Evolutionary conservation across 2,113 vertebrate genomes (phyloP).

Genomic region (Cynocephalus volans): DNA sequence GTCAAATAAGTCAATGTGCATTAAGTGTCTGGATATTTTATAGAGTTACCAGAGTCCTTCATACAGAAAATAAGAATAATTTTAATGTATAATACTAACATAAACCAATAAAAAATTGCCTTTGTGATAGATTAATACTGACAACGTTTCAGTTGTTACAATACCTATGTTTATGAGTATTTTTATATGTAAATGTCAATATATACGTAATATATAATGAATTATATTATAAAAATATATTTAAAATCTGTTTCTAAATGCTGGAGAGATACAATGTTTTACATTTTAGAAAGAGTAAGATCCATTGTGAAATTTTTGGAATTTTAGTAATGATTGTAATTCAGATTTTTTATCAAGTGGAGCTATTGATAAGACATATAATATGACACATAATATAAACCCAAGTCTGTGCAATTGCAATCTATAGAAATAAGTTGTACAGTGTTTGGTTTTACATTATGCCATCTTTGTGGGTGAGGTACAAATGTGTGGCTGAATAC

Average conservation of each 20-base stretch:
- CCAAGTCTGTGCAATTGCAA: not conserved
- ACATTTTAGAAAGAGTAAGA: constrained; percentile 1
- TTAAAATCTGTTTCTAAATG: constrained; percentile 16
- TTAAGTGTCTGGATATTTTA: not conserved
- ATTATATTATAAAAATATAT: not conserved
- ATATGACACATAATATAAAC: not conserved
- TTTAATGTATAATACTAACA: not conserved
- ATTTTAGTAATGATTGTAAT: not conserved
- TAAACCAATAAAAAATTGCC: not conserved
- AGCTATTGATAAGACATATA: not conserved
- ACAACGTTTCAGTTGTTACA: not conserved
- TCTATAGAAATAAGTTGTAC: not conserved
- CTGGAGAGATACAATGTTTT: not conserved
- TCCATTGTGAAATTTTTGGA: not conserved
- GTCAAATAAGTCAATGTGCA: not conserved
- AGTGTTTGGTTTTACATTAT: not conserved
- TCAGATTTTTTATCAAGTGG: constrained; percentile 41
- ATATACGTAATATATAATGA: not conserved
- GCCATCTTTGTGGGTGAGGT: not conserved
- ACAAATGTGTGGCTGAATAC: not conserved
- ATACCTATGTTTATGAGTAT: not conserved
- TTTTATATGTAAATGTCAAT: not conserved
- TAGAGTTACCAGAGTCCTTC: not conserved
- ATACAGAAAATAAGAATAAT: not conserved
- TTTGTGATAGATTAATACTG: not conserved